Conservation (phyloP, 2,113 vertebrate species). For the Mustela lutreola region DNA sequence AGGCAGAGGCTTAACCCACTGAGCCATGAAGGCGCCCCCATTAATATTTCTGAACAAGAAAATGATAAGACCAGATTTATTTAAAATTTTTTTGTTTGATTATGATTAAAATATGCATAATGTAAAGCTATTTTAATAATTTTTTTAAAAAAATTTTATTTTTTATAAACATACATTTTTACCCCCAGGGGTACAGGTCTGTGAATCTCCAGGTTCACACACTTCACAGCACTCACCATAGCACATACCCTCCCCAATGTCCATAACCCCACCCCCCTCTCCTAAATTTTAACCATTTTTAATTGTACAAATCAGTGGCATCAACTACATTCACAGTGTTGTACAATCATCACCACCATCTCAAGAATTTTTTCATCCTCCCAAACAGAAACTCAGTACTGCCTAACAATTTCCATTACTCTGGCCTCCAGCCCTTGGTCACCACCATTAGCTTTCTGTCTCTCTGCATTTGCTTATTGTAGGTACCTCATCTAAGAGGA, state of each 20-base stretch:
- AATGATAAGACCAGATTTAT: not conserved
- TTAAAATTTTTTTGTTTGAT: not conserved
- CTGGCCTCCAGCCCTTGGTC: not conserved
- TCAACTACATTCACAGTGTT: not conserved
- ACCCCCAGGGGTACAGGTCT: too few species aligned
- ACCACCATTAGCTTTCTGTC: not conserved
- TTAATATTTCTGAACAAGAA: slow-evolving; percentile 17
- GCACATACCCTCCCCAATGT: too few species aligned
- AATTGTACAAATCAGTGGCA: not conserved
- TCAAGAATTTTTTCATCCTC: not conserved
- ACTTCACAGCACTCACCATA: too few species aligned
- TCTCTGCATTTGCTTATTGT: not conserved
- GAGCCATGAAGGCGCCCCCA: too few species aligned
- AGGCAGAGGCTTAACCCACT: too few species aligned
- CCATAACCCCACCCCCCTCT: too few species aligned
- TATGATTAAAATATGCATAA: not conserved
- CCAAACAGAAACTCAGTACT: not conserved
- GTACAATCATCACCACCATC: not conserved
- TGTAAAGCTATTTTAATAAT: not conserved
- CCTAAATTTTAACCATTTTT: not conserved
- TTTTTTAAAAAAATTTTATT: not conserved
- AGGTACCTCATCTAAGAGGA: not conserved
- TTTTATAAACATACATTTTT: too few species aligned
- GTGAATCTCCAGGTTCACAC: too few species aligned
- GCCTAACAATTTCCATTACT: not conserved